These are phyloP conservation scores for Schizopygopsis pylzovi DNA, from an alignment of 2,797 vertebrate genomes.

Conservation along the genomic window DNA sequence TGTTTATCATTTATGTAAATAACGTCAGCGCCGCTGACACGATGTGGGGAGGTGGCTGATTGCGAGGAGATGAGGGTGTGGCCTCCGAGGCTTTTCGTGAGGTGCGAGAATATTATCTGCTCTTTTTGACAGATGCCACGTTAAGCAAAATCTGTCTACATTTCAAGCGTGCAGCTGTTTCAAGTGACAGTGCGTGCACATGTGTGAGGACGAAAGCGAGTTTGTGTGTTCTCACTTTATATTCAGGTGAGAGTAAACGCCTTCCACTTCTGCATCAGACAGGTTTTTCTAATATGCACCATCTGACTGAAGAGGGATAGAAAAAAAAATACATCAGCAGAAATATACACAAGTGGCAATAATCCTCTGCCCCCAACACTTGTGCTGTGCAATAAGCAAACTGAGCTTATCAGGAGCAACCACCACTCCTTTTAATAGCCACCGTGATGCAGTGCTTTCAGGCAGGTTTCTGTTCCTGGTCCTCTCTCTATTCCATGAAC, in stretches of 20 bases:
- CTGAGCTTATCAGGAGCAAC: constrained; percentile 78
- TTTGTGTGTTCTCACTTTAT: constrained; percentile 65
- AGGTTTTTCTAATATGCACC: constrained; percentile 76
- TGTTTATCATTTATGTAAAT: constrained; percentile 70
- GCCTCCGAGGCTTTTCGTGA: not conserved
- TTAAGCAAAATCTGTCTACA: constrained; percentile 6
- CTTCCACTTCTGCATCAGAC: constrained; percentile 78
- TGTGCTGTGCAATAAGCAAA: constrained; percentile 66
- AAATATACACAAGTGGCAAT: constrained; percentile 81
- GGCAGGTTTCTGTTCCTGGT: constrained; percentile 71
- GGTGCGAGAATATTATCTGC: not conserved
- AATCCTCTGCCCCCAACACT: constrained; percentile 79
- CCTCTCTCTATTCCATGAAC: constrained; percentile 31
- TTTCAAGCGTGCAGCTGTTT: not conserved
- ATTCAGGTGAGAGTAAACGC: constrained; percentile 70
- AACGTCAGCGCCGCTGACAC: constrained; percentile 66
- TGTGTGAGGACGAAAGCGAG: not conserved
- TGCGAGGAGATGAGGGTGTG: constrained; percentile 23
- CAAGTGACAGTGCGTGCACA: not conserved
- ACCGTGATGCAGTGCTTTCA: constrained; percentile 67
- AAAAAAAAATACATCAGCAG: constrained; percentile 81
- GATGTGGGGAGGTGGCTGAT: constrained; percentile 21
- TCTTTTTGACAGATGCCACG: not conserved
- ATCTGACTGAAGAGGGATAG: constrained; percentile 78
- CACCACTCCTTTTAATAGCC: constrained; percentile 79